Percentiles rank a stretch among this genome's conserved stretches.
Evolutionary conservation across 2,888 invertebrate genomes (phyloP).

Genomic region (Leptopilina drosophilae): DNA sequence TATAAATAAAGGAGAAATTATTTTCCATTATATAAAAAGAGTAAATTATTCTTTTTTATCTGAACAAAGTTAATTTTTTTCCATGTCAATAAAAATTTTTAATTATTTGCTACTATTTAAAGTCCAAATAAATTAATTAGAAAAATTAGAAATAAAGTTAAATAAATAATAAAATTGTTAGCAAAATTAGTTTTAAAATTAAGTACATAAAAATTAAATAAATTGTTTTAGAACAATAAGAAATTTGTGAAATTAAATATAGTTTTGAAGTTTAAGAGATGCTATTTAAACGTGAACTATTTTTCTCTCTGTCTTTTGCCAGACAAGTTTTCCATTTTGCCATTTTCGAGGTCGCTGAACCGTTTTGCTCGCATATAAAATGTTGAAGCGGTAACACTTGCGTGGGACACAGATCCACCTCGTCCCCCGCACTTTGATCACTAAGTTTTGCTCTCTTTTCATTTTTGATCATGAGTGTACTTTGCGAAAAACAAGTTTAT

Average conservation of each 20-base stretch:
- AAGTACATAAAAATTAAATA: too few relatives aligned
- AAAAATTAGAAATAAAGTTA: too few relatives aligned
- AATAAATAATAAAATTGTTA: too few relatives aligned
- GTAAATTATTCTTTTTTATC: too few relatives aligned
- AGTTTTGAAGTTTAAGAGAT: not conserved
- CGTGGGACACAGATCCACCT: constrained; percentile 48
- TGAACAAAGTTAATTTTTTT: too few relatives aligned
- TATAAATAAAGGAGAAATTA: not conserved
- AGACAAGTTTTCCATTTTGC: constrained; percentile 50
- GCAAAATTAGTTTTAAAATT: too few relatives aligned
- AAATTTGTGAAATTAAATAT: too few relatives aligned
- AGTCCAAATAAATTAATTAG: too few relatives aligned
- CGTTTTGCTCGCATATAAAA: constrained; percentile 41
- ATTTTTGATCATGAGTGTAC: constrained; percentile 17
- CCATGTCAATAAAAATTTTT: too few relatives aligned
- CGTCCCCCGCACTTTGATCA: constrained; percentile 43
- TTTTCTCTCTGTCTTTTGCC: constrained; percentile 4
- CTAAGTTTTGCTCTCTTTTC: constrained; percentile 18
- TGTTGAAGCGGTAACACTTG: constrained; percentile 48
- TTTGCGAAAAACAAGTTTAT: constrained; percentile 8
- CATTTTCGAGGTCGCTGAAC: constrained; percentile 56
- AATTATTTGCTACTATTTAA: too few relatives aligned
- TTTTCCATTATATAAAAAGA: too few relatives aligned
- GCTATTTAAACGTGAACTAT: not conserved
- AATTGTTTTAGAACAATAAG: too few relatives aligned